A percentile compares a stretch with the other conserved stretches of the same genome.
These are phyloP conservation scores for Eupsilia transversa DNA, from an alignment of 2,888 invertebrate genomes.

Conservation along the genomic window DNA sequence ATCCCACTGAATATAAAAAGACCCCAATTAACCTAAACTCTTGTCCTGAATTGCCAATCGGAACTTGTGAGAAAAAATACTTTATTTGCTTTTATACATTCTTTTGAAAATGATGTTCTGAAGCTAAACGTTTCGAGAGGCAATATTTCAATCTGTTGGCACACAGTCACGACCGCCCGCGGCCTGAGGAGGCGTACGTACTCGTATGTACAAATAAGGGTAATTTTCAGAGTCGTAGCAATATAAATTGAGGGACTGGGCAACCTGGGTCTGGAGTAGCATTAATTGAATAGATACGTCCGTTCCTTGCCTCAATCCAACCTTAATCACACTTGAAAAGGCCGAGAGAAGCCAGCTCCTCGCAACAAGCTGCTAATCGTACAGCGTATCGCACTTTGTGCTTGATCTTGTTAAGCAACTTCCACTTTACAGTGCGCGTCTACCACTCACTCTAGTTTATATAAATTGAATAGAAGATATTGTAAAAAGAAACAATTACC, in stretches of 20 bases:
- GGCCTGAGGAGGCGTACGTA: conserved; percentile 67
- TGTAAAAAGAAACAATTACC: conserved; percentile 42
- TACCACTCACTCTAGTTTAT: conserved; percentile 57
- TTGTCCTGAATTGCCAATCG: neutral
- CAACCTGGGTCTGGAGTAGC: conserved; percentile 80
- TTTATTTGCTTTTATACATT: conserved; percentile 21
- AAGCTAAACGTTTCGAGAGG: conserved; percentile 68
- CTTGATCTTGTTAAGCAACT: conserved; percentile 79
- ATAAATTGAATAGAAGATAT: conserved; percentile 54
- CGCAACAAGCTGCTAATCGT: conserved; percentile 82
- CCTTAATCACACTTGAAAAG: conserved; percentile 89
- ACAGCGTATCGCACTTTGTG: conserved; percentile 85
- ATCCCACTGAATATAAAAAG: neutral
- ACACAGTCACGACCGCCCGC: conserved; percentile 74
- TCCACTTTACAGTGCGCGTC: conserved; percentile 63
- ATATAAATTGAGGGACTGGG: conserved; percentile 84
- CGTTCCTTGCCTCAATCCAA: conserved; percentile 85
- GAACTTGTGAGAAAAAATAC: conserved; percentile 21
- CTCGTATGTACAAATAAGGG: conserved; percentile 80
- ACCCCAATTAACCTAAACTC: conserved; percentile 10
- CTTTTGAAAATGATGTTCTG: conserved; percentile 49
- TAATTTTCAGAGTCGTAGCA: conserved; percentile 84
- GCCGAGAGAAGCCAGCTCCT: conserved; percentile 79
- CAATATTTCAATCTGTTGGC: conserved; percentile 78
- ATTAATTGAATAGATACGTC: conserved; percentile 90